A percentile compares a stretch with the other conserved stretches of the same genome.
Evolutionary conservation across 2,797 vertebrate genomes (phyloP).

Genomic region (Pelochelys cantorii): DNA sequence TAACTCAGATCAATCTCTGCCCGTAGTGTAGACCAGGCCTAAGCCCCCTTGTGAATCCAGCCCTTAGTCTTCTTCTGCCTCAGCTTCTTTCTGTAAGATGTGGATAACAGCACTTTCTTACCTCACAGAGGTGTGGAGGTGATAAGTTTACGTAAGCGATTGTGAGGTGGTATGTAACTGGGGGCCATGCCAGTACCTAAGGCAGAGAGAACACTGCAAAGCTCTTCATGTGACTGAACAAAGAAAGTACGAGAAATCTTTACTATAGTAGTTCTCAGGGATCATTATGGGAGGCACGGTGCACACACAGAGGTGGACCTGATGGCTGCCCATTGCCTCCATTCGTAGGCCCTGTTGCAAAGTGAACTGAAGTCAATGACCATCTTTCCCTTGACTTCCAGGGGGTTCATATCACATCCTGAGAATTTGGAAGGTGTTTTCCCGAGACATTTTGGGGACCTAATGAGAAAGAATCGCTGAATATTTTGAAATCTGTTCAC

Average conservation of each 20-base stretch:
- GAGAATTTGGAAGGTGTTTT: background rate
- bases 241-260: background rate
- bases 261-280: background rate
- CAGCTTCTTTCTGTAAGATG: background rate
- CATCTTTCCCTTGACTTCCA: background rate
- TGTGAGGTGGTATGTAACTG: background rate
- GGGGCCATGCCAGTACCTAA: background rate
- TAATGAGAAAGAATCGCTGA: background rate
- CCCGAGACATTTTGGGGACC: background rate
- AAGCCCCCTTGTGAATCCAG: background rate
- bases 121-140: background rate
- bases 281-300: background rate
- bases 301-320: background rate
- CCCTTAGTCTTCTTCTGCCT: background rate
- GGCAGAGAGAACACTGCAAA: background rate
- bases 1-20: too few relatives aligned
- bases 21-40: too few relatives aligned
- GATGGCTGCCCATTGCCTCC: background rate
- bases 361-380: background rate
- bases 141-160: background rate
- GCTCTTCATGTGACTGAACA: background rate
- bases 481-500: background rate
- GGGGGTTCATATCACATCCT: background rate
- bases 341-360: background rate
- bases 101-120: background rate